These are phyloP conservation scores for Nothobranchius kuhntae DNA, from an alignment of 2,113 vertebrate genomes.

Conservation along the genomic window DNA sequence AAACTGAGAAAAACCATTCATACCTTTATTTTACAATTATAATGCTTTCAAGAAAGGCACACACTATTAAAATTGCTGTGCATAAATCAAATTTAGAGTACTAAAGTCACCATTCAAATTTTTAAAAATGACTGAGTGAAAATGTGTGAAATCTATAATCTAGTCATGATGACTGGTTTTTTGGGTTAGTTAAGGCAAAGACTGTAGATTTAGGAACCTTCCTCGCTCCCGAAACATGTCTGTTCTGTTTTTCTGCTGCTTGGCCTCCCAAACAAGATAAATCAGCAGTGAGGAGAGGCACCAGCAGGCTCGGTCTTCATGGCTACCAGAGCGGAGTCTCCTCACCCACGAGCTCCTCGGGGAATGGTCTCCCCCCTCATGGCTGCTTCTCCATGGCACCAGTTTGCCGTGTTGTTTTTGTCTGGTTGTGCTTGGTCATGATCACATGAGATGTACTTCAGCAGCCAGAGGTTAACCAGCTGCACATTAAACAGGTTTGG, in stretches of 20 bases:
- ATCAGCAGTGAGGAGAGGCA: slow-evolving; percentile 37
- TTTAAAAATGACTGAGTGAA: not conserved
- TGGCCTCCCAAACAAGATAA: slow-evolving; percentile 43
- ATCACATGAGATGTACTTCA: slow-evolving; percentile 6
- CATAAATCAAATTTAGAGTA: not conserved
- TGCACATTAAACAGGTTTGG: slow-evolving; percentile 42
- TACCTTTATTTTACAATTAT: no score
- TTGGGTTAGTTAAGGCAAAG: slow-evolving; percentile 5
- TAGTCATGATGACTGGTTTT: not conserved
- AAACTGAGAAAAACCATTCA: no score
- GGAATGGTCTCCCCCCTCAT: slow-evolving; percentile 55
- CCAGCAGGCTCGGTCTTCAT: slow-evolving; percentile 57
- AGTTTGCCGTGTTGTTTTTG: slow-evolving; percentile 67
- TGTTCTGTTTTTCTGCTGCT: slow-evolving; percentile 6
- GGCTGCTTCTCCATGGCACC: slow-evolving; percentile 65
- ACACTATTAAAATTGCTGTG: no score
- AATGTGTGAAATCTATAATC: not conserved
- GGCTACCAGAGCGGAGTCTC: slow-evolving; percentile 44
- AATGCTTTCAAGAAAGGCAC: no score
- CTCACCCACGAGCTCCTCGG: slow-evolving; percentile 50
- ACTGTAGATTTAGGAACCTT: slow-evolving; percentile 4
- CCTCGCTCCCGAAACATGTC: slow-evolving; percentile 20
- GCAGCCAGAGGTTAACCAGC: slow-evolving; percentile 33
- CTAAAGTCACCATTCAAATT: not conserved
- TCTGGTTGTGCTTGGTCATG: slow-evolving; percentile 64